Evolutionary conservation across 2,797 vertebrate genomes (phyloP), one percentile per base, ranked within the genome.

Genomic region (Pseudotriccus pelzelni): DNA sequence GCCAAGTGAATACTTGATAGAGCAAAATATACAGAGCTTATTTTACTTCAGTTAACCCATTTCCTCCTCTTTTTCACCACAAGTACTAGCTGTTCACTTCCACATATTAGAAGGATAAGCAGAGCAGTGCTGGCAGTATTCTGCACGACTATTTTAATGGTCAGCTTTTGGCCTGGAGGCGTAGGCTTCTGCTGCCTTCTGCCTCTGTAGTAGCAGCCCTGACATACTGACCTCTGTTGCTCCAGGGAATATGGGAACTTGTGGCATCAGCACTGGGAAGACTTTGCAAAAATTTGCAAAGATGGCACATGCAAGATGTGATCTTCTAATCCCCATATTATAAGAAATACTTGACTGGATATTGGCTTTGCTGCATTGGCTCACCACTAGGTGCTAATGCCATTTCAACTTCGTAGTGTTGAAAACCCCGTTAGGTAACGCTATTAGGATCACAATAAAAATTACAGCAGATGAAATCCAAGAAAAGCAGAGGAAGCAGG

Each of bases 201-300:
- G 80, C 49, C 69, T 78, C 83, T 43, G 7, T 34, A 24, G 10
- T 14, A 25, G 32, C 44, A 39, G 47, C 50, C 58, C 32, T 70
- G 64, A 56, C 43, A 75, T 16, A 41, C 4, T 17, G 39, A 58
- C 43, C 93, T 66, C 14, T 66, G 23, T 25, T 88, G 43, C 79
- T 81, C 19, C 34, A 77, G 74, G 39, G 36, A 83, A 67, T 72
- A 76, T 6, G 14, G 56, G 62, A 95, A 86, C 55, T 85, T 39
- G 63, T 66, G 68, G 89, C 64, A 94, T 27, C 76, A 89, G 14
- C 18, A 76, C 66, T 0, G 4, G 90, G 67, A 96, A 87, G 34
- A 89, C 59, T 87, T 47, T 62, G 81, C 89, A 94, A 94, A 84
- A 58, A 36, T 88, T 93, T 94, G 87, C 84, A 39, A 39, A 39